These are phyloP conservation scores for Magallana ariakensis DNA, from an alignment of 1,140 invertebrate genomes.

Conservation along the genomic window DNA sequence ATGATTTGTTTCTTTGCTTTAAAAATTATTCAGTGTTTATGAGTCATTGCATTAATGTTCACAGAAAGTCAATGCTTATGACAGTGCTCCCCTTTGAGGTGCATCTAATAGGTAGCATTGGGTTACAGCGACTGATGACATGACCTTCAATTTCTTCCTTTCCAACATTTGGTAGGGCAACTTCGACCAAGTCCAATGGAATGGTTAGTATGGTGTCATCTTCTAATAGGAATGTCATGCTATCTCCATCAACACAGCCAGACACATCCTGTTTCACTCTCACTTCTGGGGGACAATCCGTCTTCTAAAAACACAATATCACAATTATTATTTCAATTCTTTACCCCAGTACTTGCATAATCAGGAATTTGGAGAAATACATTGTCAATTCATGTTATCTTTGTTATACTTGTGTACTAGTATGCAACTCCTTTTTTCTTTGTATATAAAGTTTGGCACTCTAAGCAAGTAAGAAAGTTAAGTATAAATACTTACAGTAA, in stretches of 20 bases:
- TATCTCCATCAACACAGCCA: neutral
- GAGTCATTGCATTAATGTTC: neutral
- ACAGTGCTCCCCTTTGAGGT: neutral
- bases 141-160: conserved; percentile 12
- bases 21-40: no score
- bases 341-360: neutral
- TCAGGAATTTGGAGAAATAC: neutral
- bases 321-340: no score
- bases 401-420: no score
- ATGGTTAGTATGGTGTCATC: neutral
- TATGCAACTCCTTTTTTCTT: no score
- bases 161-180: neutral
- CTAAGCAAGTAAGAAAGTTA: neutral
- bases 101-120: neutral
- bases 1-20: no score
- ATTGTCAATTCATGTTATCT: no score
- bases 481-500: neutral
- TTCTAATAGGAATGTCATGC: neutral
- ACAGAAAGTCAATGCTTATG: neutral
- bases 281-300: conserved; percentile 32
- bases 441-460: no score
- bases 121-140: neutral
- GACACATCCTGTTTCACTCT: neutral
- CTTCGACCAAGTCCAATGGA: neutral
- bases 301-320: conserved; percentile 7